These are phyloP conservation scores for Lepisosteus oculatus DNA, from an alignment of 2,113 vertebrate genomes.

Conservation along the genomic window DNA sequence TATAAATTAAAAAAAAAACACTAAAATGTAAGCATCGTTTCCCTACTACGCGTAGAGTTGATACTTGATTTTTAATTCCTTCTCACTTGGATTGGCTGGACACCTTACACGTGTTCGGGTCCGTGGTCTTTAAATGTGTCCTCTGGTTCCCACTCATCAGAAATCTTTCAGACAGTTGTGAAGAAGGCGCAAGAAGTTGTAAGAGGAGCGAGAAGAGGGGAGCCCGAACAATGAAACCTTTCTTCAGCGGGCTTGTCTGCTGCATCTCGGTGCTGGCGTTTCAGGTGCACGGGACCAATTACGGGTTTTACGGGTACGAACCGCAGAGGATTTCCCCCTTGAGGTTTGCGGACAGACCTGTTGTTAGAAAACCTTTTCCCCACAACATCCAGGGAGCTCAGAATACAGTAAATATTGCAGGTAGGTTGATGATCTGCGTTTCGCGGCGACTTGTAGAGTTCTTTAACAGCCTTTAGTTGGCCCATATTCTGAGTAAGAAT, in stretches of 20 bases:
- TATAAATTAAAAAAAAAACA: too few relatives aligned
- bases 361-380: slow-evolving; percentile 21
- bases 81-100: slow-evolving; percentile 49
- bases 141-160: slow-evolving; percentile 23
- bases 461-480: too few relatives aligned
- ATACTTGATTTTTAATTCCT: neutral
- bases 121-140: slow-evolving; percentile 41
- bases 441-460: too few relatives aligned
- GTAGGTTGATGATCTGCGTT: slow-evolving; percentile 22
- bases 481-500: too few relatives aligned
- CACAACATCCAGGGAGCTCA: slow-evolving; percentile 28
- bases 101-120: slow-evolving; percentile 32
- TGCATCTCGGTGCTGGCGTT: slow-evolving; percentile 34
- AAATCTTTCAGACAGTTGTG: slow-evolving; percentile 21
- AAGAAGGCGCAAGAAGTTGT: slow-evolving; percentile 13
- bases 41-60: too few relatives aligned
- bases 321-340: slow-evolving; percentile 30
- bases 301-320: slow-evolving; percentile 40
- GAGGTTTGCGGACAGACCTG: slow-evolving; percentile 20
- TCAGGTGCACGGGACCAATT: slow-evolving; percentile 38
- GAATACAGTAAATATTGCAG: slow-evolving; percentile 30
- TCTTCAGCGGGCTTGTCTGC: slow-evolving; percentile 43
- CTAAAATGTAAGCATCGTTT: too few relatives aligned
- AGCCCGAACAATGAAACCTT: slow-evolving; percentile 36
- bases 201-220: neutral